Conservation (phyloP, 2,888 invertebrate genomes). For the Lycocerus yunnanus region DNA sequence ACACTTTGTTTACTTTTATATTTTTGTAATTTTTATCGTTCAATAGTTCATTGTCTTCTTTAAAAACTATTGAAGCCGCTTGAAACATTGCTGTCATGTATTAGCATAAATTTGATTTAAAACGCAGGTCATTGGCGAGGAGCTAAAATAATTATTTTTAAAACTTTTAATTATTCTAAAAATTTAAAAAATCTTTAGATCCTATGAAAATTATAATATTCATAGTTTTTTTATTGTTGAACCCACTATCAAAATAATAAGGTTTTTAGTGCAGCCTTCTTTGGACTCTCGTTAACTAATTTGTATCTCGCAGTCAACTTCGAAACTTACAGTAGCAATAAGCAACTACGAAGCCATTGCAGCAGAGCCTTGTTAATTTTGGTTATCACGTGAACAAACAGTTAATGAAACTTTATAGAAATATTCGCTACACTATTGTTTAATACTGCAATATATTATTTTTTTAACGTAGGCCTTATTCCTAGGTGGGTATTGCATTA, state of each 20-base stretch:
- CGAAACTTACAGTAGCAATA: no score
- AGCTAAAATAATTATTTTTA: no score
- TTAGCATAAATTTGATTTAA: background rate
- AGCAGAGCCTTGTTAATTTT: background rate
- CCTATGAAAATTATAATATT: no score
- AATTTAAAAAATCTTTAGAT: no score
- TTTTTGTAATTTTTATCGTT: background rate
- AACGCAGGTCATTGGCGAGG: no score
- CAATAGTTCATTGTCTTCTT: background rate
- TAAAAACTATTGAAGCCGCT: background rate
- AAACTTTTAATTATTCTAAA: no score
- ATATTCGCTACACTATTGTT: background rate
- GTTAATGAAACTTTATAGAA: background rate
- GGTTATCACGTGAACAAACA: background rate
- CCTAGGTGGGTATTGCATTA: background rate
- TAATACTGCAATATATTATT: background rate
- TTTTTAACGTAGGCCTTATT: background rate
- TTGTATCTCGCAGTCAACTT: no score
- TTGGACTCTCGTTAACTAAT: no score
- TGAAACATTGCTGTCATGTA: background rate
- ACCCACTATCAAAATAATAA: no score
- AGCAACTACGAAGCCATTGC: no score
- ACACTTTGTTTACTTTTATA: background rate
- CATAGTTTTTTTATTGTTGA: no score
- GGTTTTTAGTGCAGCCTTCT: no score